phyloP scores from a whole-genome alignment of 2,888 invertebrate genomes.

The Chesias legatella region DNA sequence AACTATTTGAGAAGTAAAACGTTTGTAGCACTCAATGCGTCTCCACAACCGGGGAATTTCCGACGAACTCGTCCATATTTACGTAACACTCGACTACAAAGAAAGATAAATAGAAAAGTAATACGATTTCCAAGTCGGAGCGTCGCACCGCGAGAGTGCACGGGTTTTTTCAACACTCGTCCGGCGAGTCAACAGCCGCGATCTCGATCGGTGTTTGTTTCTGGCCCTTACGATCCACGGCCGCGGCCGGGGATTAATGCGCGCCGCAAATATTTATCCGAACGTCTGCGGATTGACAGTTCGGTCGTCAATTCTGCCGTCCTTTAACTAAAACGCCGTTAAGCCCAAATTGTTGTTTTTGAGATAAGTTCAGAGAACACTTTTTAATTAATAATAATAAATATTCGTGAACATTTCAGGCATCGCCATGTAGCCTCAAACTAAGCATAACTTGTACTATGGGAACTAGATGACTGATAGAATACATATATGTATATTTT shows the following conservation, averaged over 20 bases:
- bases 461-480: too few species aligned
- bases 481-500: too few species aligned
- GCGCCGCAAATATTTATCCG: slow-evolving; percentile 77
- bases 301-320: slow-evolving; percentile 78
- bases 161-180: slow-evolving; percentile 51
- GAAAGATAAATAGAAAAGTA: slow-evolving; percentile 76
- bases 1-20: slow-evolving; percentile 28
- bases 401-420: too few species aligned
- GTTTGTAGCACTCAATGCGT: slow-evolving; percentile 36
- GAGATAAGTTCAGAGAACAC: too few species aligned
- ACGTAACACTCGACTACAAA: slow-evolving; percentile 79
- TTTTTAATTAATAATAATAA: too few species aligned
- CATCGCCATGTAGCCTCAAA: too few species aligned
- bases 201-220: slow-evolving; percentile 65
- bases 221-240: slow-evolving; percentile 49
- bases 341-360: too few species aligned
- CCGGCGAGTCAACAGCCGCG: slow-evolving; percentile 67
- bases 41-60: slow-evolving; percentile 68
- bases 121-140: slow-evolving; percentile 68
- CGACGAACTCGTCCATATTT: slow-evolving; percentile 73
- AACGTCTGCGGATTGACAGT: slow-evolving; percentile 79
- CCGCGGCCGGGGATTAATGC: slow-evolving; percentile 73
- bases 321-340: too few species aligned
- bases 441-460: too few species aligned
- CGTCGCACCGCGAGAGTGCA: slow-evolving; percentile 53